These are phyloP conservation scores for Helobdella robusta DNA, from an alignment of 2,888 invertebrate species.

Conservation along the genomic window DNA sequence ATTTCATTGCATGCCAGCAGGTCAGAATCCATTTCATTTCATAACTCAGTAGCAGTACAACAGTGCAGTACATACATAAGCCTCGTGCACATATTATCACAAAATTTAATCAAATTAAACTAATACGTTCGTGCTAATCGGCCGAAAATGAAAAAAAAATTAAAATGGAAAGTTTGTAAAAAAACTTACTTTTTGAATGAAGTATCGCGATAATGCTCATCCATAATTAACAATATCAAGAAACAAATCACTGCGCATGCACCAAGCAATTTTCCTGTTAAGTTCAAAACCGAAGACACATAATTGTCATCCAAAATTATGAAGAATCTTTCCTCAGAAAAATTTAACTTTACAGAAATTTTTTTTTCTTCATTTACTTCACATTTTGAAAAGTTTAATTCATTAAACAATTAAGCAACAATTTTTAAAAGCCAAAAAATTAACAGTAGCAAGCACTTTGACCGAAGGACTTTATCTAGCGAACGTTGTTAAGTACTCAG, in stretches of 20 bases:
- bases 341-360: neutral
- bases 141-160: too few species aligned
- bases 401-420: neutral
- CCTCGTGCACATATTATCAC: too few species aligned
- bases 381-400: neutral
- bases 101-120: too few species aligned
- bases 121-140: too few species aligned
- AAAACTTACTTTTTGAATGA: slow-evolving; percentile 16
- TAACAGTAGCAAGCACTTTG: neutral
- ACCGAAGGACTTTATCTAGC: too few species aligned
- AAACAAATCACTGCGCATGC: slow-evolving; percentile 20
- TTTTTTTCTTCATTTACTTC: neutral
- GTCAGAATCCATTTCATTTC: too few species aligned
- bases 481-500: too few species aligned
- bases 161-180: too few species aligned
- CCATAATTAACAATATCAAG: slow-evolving; percentile 22
- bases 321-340: neutral
- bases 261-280: slow-evolving; percentile 22
- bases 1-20: too few species aligned
- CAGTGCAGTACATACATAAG: too few species aligned
- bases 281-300: neutral
- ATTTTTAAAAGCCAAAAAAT: neutral
- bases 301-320: neutral
- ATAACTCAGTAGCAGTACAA: too few species aligned
- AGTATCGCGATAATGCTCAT: slow-evolving; percentile 15